phyloP scores from a whole-genome alignment of 2,888 invertebrate genomes.

The Epistrophella euchroma region DNA sequence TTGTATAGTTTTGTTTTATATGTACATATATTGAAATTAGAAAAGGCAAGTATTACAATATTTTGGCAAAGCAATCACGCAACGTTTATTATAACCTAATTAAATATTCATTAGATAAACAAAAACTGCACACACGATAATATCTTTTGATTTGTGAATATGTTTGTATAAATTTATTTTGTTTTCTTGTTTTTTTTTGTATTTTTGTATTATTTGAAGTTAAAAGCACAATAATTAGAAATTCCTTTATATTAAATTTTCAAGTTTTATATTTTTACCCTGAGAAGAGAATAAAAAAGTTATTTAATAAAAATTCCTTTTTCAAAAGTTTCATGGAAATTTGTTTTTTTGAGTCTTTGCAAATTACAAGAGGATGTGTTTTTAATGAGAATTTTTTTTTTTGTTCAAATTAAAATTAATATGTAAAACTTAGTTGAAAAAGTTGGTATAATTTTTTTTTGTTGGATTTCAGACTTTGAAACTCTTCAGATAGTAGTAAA shows the following conservation, averaged over 20 bases:
- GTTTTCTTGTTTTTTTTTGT: not conserved
- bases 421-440: not conserved
- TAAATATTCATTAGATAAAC: slow-evolving; percentile 30
- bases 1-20: not conserved
- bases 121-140: slow-evolving; percentile 1
- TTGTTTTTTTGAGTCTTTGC: not conserved
- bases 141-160: not conserved
- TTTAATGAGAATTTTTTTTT: not conserved
- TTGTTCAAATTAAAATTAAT: not conserved
- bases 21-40: not conserved
- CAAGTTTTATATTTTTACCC: not conserved
- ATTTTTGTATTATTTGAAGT: not conserved
- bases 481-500: not conserved
- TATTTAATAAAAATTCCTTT: slow-evolving; percentile 1
- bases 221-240: not conserved
- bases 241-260: not conserved
- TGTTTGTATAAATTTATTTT: not conserved
- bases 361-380: not conserved
- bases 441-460: not conserved
- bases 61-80: slow-evolving; percentile 29
- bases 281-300: not conserved
- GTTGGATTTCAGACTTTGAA: not conserved
- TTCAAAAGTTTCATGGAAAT: not conserved
- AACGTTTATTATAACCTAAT: slow-evolving; percentile 13
- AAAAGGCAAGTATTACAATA: slow-evolving; percentile 13